Evolutionary conservation across 2,888 invertebrate genomes (phyloP).

Genomic region (Taenaris catops): DNA sequence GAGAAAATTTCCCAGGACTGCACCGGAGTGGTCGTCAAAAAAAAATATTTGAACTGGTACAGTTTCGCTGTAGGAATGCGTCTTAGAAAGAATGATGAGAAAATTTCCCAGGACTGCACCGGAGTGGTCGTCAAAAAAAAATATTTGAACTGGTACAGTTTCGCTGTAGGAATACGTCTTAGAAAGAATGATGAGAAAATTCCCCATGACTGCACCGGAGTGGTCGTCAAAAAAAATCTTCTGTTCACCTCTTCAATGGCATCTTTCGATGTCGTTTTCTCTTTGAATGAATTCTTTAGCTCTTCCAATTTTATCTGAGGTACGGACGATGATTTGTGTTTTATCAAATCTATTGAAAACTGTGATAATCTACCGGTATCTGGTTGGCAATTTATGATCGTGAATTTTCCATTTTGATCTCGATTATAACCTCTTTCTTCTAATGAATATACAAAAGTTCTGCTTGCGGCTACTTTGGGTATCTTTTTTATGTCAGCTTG

Average conservation of each 20-base stretch:
- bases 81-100: too few species aligned
- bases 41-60: too few species aligned
- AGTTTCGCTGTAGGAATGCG: too few species aligned
- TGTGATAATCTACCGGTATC: slow-evolving; percentile 28
- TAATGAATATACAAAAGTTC: slow-evolving; percentile 45
- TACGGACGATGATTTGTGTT: slow-evolving; percentile 61
- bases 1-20: too few species aligned
- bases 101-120: too few species aligned
- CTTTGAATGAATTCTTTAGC: slow-evolving; percentile 50
- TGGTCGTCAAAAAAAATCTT: slow-evolving; percentile 46
- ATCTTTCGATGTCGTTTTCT: slow-evolving; percentile 53
- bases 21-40: slow-evolving; percentile 26
- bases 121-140: slow-evolving; percentile 15
- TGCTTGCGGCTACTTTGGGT: slow-evolving; percentile 35
- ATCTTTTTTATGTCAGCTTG: slow-evolving; percentile 34
- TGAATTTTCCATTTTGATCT: slow-evolving; percentile 36
- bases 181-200: too few species aligned
- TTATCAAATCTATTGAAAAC: slow-evolving; percentile 37
- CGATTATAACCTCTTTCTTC: slow-evolving; percentile 28
- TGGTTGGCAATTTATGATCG: slow-evolving; percentile 44
- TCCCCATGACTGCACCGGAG: too few species aligned
- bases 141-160: too few species aligned
- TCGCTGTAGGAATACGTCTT: too few species aligned
- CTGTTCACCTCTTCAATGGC: slow-evolving; percentile 62
- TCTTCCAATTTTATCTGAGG: slow-evolving; percentile 71